Evolutionary conservation across 2,113 vertebrate species (phyloP), one percentile per base, ranked within the genome.

Genomic region (Hemicordylus capensis): DNA sequence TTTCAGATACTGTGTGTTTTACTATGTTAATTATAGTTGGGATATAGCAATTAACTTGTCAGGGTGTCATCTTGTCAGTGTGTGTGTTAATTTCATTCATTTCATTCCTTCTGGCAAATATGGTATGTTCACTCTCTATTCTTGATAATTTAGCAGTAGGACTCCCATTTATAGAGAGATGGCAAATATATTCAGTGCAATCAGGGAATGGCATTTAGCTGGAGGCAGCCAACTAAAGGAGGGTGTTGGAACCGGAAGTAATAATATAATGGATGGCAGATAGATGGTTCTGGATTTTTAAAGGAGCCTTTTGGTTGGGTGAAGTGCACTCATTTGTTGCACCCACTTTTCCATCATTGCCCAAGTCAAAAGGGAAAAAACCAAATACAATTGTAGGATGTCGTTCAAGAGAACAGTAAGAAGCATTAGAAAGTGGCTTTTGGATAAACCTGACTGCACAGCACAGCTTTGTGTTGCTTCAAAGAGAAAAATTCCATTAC

Each of bases 61-160:
- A 80, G 56, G 56, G 76, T 85, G 84, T 73, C 84, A 63, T 73
- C 84, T 63, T 85, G 76, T 61, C 56, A 80, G 42, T 73, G 42
- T 26, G 56, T 73, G 66, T 79, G 84, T 73, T 85, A 85, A 80
- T 85, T 85, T 85, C 77, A 79, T 85, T 85, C 84, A 79, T 74
- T 83, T 46, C 69, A 61, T 80, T 39, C n/a, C 76, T 56, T 80
- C 56, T 85, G 67, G 84, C 84, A 85, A 39, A 73, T 73, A 73
- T 17, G 44, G 24, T 80, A 73, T 42, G 64, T 63, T 63, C 67
- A 73, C 56, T 73, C 42, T 73, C 76, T 80, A 19, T 79, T 72
- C 84, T 80, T 85, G 56, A 80, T n/a, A 80, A 37, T 79, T 73
- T 73, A 73, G 44, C 58, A 85, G 56, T 48, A 73, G 69, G 67